Evolutionary conservation across 30 jellyfish, hydroid and myxozoan genomes (phyloP).

Genomic region (Aurelia aurita complex sp. Pacific): DNA sequence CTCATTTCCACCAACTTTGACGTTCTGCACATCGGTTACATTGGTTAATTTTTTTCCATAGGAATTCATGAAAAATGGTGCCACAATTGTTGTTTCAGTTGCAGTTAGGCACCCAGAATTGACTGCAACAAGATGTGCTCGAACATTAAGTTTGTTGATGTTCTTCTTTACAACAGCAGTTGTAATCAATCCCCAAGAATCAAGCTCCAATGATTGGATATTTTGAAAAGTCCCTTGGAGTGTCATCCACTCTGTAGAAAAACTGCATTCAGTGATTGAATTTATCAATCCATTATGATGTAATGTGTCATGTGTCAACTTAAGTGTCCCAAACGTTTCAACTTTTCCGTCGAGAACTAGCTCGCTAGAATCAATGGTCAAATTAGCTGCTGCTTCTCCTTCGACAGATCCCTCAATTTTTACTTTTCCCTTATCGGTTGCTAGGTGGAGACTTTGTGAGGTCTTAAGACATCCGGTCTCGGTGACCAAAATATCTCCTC

Average conservation of each 20-base stretch:
- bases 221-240: background rate
- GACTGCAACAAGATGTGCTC: background rate
- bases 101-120: constrained; percentile 2
- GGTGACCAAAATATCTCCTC: background rate
- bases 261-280: background rate
- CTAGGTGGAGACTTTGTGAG: background rate
- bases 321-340: background rate
- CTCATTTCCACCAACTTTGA: background rate
- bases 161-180: background rate
- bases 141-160: background rate
- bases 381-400: background rate
- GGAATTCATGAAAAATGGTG: background rate
- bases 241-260: background rate
- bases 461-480: background rate
- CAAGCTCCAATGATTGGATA: background rate
- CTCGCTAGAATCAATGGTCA: background rate
- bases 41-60: background rate
- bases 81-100: background rate
- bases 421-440: background rate
- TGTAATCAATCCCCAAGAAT: background rate
- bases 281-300: background rate
- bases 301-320: background rate
- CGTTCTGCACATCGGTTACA: background rate
- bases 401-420: background rate
- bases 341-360: background rate